Percentiles rank a stretch among this genome's conserved stretches.
phyloP scores from a whole-genome alignment of 2,888 invertebrate genomes.

The Noctua janthe region DNA sequence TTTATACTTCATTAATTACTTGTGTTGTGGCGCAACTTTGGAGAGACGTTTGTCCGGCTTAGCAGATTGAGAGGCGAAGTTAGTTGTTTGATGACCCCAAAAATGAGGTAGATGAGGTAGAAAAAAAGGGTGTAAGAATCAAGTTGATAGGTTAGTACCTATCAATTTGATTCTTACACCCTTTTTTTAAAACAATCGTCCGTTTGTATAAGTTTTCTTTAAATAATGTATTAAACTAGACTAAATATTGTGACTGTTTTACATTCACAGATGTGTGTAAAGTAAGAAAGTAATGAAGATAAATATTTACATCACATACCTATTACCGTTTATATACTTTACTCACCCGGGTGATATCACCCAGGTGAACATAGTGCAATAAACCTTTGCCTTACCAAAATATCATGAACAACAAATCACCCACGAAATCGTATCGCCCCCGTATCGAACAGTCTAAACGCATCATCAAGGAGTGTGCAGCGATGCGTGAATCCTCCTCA shows the following conservation, averaged over 20 bases:
- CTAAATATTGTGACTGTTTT: not conserved
- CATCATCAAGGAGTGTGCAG: slow-evolving; percentile 63
- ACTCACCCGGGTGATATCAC: too few species aligned
- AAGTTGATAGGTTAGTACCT: too few species aligned
- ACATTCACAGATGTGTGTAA: not conserved
- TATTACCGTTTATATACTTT: too few species aligned
- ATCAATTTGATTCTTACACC: not conserved
- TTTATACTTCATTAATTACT: not conserved
- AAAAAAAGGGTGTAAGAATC: too few species aligned
- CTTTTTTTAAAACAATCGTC: not conserved
- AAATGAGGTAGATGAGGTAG: not conserved
- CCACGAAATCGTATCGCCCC: slow-evolving; percentile 40
- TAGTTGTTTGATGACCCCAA: not conserved
- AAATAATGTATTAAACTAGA: too few species aligned
- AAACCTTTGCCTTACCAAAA: not conserved
- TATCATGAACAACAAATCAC: not conserved
- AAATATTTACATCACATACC: not conserved
- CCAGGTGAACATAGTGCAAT: too few species aligned
- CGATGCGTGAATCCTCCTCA: slow-evolving; percentile 64
- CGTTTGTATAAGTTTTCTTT: too few species aligned
- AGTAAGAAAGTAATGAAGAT: not conserved
- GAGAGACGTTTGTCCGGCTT: not conserved
- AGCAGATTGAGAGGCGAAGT: not conserved
- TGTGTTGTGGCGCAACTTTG: too few species aligned
- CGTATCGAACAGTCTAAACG: slow-evolving; percentile 47